phyloP scores from a whole-genome alignment of 2,113 vertebrate species.

The Glaucomys volans region DNA sequence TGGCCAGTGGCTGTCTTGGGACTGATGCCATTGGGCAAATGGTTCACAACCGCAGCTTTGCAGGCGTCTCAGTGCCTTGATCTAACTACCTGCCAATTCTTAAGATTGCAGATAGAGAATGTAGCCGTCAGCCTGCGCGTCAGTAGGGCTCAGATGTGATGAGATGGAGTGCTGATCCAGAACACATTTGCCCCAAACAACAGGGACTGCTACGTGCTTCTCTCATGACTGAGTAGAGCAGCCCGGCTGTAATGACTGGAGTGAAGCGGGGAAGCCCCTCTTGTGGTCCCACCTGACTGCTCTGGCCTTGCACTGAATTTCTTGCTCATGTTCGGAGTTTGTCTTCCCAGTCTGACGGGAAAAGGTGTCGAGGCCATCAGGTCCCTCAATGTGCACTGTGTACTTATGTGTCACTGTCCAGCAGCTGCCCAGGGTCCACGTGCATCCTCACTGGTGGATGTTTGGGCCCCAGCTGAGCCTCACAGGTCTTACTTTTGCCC shows the following conservation, averaged over 20 bases:
- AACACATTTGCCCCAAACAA: neutral
- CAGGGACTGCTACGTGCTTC: neutral
- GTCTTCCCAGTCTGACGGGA: neutral
- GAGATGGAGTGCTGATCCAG: neutral
- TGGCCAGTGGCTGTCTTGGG: neutral
- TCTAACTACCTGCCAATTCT: constrained; percentile 10
- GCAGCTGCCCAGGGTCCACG: neutral
- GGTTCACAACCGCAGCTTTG: constrained; percentile 22
- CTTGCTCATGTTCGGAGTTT: neutral
- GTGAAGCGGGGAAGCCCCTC: neutral
- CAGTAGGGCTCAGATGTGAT: neutral
- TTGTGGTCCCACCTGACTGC: constrained; percentile 23
- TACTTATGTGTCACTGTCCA: neutral
- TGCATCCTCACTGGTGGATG: neutral
- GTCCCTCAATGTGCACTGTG: too few species aligned
- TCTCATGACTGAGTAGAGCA: constrained; percentile 54
- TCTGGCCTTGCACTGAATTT: neutral
- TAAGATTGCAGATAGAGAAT: neutral
- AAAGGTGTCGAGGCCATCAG: too few species aligned
- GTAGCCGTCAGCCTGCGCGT: neutral
- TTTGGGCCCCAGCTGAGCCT: neutral
- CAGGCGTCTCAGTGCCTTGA: constrained; percentile 22
- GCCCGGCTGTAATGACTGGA: neutral
- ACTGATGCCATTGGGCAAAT: neutral
- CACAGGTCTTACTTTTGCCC: neutral